Base-by-base conservation (phyloP, 2,113 vertebrate genomes). In the Raja brachyura region DNA sequence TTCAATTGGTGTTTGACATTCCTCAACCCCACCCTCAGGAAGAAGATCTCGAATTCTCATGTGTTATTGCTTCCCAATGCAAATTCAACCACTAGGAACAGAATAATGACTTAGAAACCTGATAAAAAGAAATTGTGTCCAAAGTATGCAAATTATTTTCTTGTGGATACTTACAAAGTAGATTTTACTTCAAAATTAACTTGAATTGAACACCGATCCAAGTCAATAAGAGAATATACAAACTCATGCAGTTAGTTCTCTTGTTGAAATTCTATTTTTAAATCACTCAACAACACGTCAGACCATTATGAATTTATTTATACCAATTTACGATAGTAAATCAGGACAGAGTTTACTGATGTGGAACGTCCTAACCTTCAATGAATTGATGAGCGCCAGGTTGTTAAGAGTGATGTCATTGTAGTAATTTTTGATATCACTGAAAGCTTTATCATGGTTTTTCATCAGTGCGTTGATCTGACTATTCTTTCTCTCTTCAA, bases 401-500 rank as follows among this genome's bases (percentile, higher is more conserved):
- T 96, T 96, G 94, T 97, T 96, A 56, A 96, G 94, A 0, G 96
- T 97, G 93, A 96, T 96, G 5, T 97, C 95, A 0, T 96, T 97
- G 95, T 97, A 98, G 94, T 97, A 97, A 94, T 97, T 96, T 93
- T 96, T 97, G 79, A 97, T 95, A 14, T 98, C 96, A 0, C 75
- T 94, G 85, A 98, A 96, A 28, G 96, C 96, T 93, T 96, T 96
- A 93, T 97, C 96, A 0, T 98, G 97, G 56, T 96, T 96, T 93
- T 95, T 96, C 95, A 96, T 96, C 73, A 99, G 95, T 0, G 94
- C 94, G 0, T 25, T 94, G 93, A 98, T 97, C 94, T 98, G 97
- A 54, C 93, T 94, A 18, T 97, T 98, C 95, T 98, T 98, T n/a
- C 96, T 94, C 94, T 98, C 97, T 93, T 98, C 97, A 0, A 96